These are phyloP conservation scores for Magallana nippona DNA, from an alignment of 2,888 invertebrate species.

Conservation along the genomic window DNA sequence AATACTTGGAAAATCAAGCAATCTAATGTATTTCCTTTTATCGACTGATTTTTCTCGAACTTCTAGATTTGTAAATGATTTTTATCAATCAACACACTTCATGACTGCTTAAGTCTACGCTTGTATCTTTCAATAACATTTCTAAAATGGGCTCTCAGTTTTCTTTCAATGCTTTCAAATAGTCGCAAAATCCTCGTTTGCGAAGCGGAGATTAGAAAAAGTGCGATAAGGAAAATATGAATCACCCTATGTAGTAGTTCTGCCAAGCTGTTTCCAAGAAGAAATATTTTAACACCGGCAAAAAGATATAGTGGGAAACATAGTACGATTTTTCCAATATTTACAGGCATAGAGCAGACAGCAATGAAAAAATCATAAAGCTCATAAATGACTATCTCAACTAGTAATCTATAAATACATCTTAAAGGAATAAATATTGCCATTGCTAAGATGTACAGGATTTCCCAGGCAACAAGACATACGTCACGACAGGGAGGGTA, in stretches of 20 bases:
- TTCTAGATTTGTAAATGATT: too few relatives aligned
- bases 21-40: too few relatives aligned
- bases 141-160: background rate
- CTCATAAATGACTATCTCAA: background rate
- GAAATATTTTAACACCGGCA: background rate
- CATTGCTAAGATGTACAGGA: background rate
- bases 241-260: background rate
- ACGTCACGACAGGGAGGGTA: background rate
- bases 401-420: background rate
- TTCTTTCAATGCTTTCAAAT: background rate
- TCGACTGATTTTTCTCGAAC: too few relatives aligned
- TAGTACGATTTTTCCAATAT: background rate
- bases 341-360: background rate
- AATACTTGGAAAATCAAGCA: too few relatives aligned
- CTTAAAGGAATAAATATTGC: background rate
- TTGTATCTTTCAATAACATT: background rate
- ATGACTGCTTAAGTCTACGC: too few relatives aligned
- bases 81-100: too few relatives aligned
- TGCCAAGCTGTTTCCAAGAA: background rate
- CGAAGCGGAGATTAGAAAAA: background rate
- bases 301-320: background rate
- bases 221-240: background rate
- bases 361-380: background rate
- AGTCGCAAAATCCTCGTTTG: background rate
- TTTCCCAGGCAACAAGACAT: background rate